Conservation (phyloP, 2,797 vertebrate genomes). For the Hipposideros larvatus region DNA sequence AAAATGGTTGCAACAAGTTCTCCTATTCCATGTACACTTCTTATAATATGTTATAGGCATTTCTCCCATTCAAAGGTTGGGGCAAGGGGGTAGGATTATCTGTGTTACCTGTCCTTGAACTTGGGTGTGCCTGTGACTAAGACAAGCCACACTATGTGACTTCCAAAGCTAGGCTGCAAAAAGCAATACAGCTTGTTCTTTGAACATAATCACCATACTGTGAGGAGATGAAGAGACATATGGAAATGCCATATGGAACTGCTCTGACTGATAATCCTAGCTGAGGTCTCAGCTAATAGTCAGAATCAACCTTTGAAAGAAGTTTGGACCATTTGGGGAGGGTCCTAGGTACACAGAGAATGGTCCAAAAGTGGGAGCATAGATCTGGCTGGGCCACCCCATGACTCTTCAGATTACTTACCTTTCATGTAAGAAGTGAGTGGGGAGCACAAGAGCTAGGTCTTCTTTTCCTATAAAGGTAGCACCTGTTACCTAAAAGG, state of each 20-base stretch:
- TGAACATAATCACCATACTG: neutral
- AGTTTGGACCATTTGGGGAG: neutral
- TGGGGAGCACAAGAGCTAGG: neutral
- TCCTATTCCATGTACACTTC: neutral
- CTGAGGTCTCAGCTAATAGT: neutral
- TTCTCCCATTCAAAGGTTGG: neutral
- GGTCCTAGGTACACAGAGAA: neutral
- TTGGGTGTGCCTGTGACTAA: neutral
- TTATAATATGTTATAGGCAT: neutral
- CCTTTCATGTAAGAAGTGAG: neutral
- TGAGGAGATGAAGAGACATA: neutral
- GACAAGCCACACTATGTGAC: neutral
- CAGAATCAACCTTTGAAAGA: neutral
- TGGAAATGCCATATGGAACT: neutral
- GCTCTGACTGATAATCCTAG: neutral
- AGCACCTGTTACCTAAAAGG: neutral
- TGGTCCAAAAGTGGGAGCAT: neutral
- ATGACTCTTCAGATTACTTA: neutral
- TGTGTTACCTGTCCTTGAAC: neutral
- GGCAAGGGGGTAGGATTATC: neutral
- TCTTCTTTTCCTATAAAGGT: neutral
- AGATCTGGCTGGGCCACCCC: neutral
- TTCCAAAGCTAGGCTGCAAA: neutral
- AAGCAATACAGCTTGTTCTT: neutral
- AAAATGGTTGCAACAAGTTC: neutral